Percentiles rank a stretch among this genome's conserved stretches.
Evolutionary conservation across 2,888 invertebrate genomes (phyloP).

Genomic region (Shargacucullia verbasci): DNA sequence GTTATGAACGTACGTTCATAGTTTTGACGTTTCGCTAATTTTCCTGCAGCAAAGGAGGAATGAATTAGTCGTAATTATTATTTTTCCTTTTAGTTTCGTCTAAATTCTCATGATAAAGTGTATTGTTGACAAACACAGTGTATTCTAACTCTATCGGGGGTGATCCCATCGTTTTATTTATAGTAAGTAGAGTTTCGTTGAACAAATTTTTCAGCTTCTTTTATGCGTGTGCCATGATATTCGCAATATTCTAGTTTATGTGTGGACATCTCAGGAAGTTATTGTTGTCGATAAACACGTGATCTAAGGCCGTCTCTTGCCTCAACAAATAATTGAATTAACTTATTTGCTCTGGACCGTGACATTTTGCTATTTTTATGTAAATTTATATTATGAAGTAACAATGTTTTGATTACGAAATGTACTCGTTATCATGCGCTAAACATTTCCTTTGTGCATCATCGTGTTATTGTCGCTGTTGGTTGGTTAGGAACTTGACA

Average conservation of each 20-base stretch:
- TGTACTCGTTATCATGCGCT: slow-evolving; percentile 61
- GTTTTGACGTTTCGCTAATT: slow-evolving; percentile 52
- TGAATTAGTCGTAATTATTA: slow-evolving; percentile 78
- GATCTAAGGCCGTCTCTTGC: slow-evolving; percentile 72
- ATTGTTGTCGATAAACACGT: slow-evolving; percentile 76
- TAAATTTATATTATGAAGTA: slow-evolving; percentile 11
- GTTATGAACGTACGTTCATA: slow-evolving; percentile 27
- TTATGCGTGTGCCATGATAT: slow-evolving; percentile 32
- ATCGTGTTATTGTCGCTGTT: slow-evolving; percentile 22
- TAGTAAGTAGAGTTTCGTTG: slow-evolving; percentile 48
- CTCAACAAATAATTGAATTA: slow-evolving; percentile 61
- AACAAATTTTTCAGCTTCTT: slow-evolving; percentile 16
- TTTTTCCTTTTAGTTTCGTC: slow-evolving; percentile 58
- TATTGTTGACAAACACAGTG: slow-evolving; percentile 43
- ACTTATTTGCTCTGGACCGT: slow-evolving; percentile 23
- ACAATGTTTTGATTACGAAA: slow-evolving; percentile 72
- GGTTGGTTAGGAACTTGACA: slow-evolving; percentile 16
- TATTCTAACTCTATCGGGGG: slow-evolving; percentile 22
- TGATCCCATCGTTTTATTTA: slow-evolving; percentile 26
- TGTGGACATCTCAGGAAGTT: slow-evolving; percentile 66
- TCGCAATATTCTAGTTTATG: slow-evolving; percentile 57
- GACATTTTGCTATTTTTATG: slow-evolving; percentile 18
- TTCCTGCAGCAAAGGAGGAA: slow-evolving; percentile 51
- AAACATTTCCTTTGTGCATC: slow-evolving; percentile 63
- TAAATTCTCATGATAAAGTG: slow-evolving; percentile 59